A percentile compares a stretch with the other conserved stretches of the same genome.
phyloP scores from a whole-genome alignment of 1,140 invertebrate species.

The Kradibia gibbosae region DNA sequence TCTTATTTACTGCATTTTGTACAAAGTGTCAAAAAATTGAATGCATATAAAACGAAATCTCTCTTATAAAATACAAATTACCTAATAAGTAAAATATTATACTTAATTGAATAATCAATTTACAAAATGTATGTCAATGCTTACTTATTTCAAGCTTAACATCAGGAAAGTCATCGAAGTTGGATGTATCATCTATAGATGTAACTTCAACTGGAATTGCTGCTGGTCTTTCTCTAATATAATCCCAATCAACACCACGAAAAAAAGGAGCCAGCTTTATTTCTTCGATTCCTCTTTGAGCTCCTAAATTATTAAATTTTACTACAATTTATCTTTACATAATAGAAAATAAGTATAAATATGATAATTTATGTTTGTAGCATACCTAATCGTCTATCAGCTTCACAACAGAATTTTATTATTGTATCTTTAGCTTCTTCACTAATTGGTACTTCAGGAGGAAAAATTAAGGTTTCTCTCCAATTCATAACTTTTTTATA shows the following conservation, averaged over 20 bases:
- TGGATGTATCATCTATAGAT: slow-evolving; percentile 97
- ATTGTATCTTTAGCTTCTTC: slow-evolving; percentile 92
- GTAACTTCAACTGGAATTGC: slow-evolving; percentile 96
- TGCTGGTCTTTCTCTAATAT: slow-evolving; percentile 96
- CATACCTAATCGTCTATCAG: slow-evolving; percentile 81
- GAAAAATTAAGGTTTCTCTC: slow-evolving; percentile 97
- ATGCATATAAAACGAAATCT: no score
- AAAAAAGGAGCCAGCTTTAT: slow-evolving; percentile 91
- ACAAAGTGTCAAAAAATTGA: no score
- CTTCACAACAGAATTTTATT: slow-evolving; percentile 94
- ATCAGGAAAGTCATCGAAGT: slow-evolving; percentile 99
- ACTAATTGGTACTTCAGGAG: slow-evolving; percentile 98
- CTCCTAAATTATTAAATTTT: slow-evolving; percentile 73
- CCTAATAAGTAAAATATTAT: no score
- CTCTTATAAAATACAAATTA: no score
- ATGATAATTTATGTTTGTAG: not conserved
- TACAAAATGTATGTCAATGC: not conserved
- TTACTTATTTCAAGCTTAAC: slow-evolving; percentile 93
- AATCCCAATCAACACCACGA: slow-evolving; percentile 95
- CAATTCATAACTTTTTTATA: slow-evolving; percentile 99
- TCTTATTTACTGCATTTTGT: no score
- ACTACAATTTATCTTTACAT: not conserved
- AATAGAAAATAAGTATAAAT: not conserved
- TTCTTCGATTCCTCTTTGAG: slow-evolving; percentile 91
- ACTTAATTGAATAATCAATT: slow-evolving; percentile 36